A percentile compares a stretch with the other conserved stretches of the same genome.
These are phyloP conservation scores for Myotis myotis DNA, from an alignment of 2,797 vertebrate genomes.

Conservation along the genomic window DNA sequence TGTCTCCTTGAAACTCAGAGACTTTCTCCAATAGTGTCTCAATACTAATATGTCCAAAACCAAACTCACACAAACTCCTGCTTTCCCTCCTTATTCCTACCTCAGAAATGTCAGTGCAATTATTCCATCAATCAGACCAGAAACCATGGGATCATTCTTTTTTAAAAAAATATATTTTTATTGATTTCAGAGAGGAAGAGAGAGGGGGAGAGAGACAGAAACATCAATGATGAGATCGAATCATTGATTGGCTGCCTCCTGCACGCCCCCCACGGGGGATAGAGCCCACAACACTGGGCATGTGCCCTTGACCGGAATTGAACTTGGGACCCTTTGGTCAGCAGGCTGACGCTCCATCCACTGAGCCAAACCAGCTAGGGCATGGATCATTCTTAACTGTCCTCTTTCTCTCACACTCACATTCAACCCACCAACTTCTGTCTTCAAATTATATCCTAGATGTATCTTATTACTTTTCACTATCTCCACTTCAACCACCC, in stretches of 20 bases:
- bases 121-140: not conserved
- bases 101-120: not conserved
- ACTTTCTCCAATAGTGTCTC: not conserved
- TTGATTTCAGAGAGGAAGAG: no score
- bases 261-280: no score
- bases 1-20: not conserved
- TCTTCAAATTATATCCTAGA: not conserved
- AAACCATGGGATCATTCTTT: not conserved
- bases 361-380: no score
- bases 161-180: no score
- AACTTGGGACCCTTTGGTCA: no score
- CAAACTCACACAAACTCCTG: not conserved
- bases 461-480: not conserved
- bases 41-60: not conserved
- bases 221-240: no score
- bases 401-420: not conserved
- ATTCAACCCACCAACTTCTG: not conserved
- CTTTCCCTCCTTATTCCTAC: not conserved
- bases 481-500: not conserved
- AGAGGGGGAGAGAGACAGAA: no score
- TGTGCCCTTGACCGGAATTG: no score
- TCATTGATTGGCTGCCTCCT: no score
- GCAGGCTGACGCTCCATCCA: no score
- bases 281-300: no score
- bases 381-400: no score